Evolutionary conservation across 2,113 vertebrate genomes (phyloP).

Genomic region (Ondatra zibethicus): DNA sequence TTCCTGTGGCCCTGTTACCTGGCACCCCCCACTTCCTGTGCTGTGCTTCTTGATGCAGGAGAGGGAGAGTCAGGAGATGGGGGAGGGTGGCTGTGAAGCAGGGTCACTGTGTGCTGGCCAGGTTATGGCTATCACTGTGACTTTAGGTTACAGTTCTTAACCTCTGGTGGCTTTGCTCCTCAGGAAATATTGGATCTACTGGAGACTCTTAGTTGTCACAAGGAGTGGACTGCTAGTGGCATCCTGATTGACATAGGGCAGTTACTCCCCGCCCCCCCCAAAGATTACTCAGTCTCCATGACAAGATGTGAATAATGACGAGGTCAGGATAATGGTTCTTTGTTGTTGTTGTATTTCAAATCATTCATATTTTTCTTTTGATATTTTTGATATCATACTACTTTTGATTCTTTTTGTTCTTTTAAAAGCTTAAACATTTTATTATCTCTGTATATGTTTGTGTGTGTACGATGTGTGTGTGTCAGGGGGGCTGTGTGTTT

Average conservation of each 20-base stretch:
- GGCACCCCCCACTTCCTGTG: neutral
- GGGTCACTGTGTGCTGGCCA: fast-evolving
- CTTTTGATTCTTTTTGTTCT: neutral
- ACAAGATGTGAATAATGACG: neutral
- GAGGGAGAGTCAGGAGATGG: neutral
- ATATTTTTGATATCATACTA: too few species aligned
- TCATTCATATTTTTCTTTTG: neutral
- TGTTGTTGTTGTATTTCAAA: neutral
- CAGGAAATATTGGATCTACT: neutral
- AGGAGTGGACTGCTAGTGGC: neutral
- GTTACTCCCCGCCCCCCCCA: fast-evolving
- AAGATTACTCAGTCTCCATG: neutral
- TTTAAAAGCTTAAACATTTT: neutral
- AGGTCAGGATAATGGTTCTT: neutral
- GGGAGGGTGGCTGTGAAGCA: neutral
- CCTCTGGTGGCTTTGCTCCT: neutral
- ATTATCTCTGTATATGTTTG: neutral
- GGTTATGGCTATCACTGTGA: neutral
- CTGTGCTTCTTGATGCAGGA: neutral
- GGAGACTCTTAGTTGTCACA: neutral
- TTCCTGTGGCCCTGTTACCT: neutral
- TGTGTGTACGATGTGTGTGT: neutral
- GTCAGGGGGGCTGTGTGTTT: fast-evolving
- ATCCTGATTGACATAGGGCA: neutral
- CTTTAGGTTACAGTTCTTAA: neutral